Percentiles rank a stretch among this genome's conserved stretches.
These are phyloP conservation scores for Asobara japonica DNA, from an alignment of 1,140 invertebrate species.

Conservation along the genomic window DNA sequence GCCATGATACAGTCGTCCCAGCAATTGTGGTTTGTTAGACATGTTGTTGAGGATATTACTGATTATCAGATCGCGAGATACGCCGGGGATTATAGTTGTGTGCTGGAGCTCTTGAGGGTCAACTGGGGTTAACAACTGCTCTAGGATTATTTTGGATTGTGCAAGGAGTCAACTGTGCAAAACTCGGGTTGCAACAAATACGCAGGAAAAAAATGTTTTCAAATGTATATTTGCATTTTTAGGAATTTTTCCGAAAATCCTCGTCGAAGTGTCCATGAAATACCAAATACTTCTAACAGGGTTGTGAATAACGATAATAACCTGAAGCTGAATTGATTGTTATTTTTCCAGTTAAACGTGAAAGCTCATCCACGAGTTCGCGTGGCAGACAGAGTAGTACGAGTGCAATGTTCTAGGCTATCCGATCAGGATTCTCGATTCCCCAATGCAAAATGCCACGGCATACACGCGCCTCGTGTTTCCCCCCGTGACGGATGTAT, in stretches of 20 bases:
- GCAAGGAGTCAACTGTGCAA: too few relatives aligned
- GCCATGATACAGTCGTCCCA: background rate
- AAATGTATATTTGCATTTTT: too few relatives aligned
- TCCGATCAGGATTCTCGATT: conserved; percentile 31
- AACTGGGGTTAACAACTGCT: too few relatives aligned
- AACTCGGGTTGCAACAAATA: too few relatives aligned
- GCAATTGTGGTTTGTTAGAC: background rate
- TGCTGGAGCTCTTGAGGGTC: background rate
- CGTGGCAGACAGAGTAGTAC: background rate
- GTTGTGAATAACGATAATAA: background rate
- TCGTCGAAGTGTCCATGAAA: too few relatives aligned
- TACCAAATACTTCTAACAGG: too few relatives aligned
- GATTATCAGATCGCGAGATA: background rate
- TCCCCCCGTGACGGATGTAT: conserved; percentile 23
- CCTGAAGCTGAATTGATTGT: background rate
- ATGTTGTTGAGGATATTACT: background rate
- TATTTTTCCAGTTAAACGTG: background rate
- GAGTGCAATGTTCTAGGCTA: background rate
- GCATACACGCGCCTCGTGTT: conserved; percentile 30
- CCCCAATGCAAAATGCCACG: conserved; percentile 29
- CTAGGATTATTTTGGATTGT: too few relatives aligned
- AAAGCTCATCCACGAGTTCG: background rate
- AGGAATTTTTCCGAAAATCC: too few relatives aligned
- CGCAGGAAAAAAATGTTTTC: too few relatives aligned
- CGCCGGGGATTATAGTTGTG: background rate